phyloP scores from a whole-genome alignment of 2,888 invertebrate species.

The Strigamia crassipes region DNA sequence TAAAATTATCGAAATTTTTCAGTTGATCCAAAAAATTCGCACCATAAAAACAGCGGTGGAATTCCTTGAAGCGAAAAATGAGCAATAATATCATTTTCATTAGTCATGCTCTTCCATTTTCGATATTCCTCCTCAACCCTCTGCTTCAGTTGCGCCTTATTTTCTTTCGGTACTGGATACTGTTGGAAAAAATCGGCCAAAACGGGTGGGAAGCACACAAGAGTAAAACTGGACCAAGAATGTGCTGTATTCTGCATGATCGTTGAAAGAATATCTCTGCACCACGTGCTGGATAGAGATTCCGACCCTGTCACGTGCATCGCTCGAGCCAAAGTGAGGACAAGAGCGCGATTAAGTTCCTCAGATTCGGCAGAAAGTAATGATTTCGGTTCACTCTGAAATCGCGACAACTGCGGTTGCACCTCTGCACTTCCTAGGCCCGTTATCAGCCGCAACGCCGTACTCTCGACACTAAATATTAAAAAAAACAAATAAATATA shows the following conservation, averaged over 20 bases:
- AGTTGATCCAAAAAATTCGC: background rate
- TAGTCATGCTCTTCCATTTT: constrained; percentile 91
- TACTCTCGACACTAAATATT: constrained; percentile 76
- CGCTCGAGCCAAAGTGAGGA: constrained; percentile 87
- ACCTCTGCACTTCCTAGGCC: constrained; percentile 93
- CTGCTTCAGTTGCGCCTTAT: constrained; percentile 82
- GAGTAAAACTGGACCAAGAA: constrained; percentile 90
- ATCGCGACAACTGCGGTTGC: constrained; percentile 87
- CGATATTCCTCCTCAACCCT: constrained; percentile 90
- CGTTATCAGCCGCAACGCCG: constrained; percentile 81
- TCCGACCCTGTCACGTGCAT: constrained; percentile 85
- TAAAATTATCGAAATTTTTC: background rate
- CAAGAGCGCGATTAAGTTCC: constrained; percentile 90
- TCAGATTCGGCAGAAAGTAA: constrained; percentile 92
- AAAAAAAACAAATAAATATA: constrained; percentile 19
- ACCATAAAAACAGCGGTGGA: constrained; percentile 85
- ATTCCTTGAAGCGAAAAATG: constrained; percentile 94
- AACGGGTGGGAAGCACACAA: constrained; percentile 88
- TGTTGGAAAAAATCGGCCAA: constrained; percentile 87
- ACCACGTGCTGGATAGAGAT: constrained; percentile 75
- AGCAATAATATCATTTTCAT: constrained; percentile 93
- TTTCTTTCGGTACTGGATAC: constrained; percentile 77
- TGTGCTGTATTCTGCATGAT: constrained; percentile 95
- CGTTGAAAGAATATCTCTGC: constrained; percentile 83
- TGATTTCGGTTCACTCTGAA: constrained; percentile 88